Evolutionary conservation across 2,797 vertebrate genomes (phyloP).

Genomic region (Mormyrus proboscirostris): DNA sequence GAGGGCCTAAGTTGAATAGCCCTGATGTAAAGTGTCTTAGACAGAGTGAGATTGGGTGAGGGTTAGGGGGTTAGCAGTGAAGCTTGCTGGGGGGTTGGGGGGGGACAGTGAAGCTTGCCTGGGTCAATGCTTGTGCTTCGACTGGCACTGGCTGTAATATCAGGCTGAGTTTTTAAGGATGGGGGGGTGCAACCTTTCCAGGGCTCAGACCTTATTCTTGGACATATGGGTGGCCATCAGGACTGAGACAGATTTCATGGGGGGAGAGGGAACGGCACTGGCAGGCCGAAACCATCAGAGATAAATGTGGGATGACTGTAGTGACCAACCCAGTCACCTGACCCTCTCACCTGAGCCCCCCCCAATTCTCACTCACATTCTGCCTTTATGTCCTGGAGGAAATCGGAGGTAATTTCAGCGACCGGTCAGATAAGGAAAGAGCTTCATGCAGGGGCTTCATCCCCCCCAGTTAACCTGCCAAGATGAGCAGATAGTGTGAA

Average conservation of each 20-base stretch:
- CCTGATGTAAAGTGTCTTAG: background rate
- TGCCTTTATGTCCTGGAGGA: background rate
- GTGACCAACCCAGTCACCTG: background rate
- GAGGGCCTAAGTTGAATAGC: too few species aligned
- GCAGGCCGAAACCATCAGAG: background rate
- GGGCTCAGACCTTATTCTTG: background rate
- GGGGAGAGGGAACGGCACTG: background rate
- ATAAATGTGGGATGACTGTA: background rate
- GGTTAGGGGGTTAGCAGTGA: background rate
- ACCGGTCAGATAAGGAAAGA: background rate
- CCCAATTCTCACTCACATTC: background rate
- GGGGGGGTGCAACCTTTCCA: background rate
- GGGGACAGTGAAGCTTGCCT: background rate
- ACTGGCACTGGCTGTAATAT: background rate
- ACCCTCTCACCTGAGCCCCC: background rate
- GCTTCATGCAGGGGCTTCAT: background rate
- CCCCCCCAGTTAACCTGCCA: background rate
- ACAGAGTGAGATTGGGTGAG: background rate
- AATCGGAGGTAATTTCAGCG: background rate
- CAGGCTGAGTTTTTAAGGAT: background rate
- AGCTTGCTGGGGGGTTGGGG: background rate
- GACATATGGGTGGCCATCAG: background rate
- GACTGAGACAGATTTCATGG: background rate
- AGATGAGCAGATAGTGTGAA: background rate
- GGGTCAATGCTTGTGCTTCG: background rate